Conservation (phyloP, 2,113 vertebrate species). For the Beaufortia kweichowensis region DNA sequence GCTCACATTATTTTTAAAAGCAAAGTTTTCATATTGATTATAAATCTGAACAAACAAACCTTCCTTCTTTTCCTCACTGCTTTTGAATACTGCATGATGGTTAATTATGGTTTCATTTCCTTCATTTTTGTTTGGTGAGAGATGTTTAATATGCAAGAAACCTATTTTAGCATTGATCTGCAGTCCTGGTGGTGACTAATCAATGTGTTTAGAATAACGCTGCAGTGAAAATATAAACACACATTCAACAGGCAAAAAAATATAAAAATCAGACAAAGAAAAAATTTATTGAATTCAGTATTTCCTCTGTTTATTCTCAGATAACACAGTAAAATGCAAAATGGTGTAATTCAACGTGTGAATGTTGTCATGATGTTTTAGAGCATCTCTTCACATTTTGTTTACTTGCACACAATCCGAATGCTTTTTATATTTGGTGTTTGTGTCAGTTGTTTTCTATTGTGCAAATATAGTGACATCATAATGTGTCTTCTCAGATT, state of each 20-base stretch:
- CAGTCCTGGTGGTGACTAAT: constrained; percentile 25
- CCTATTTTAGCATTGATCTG: constrained; percentile 30
- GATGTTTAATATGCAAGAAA: constrained; percentile 18
- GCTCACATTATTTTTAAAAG: background rate
- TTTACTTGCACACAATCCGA: background rate
- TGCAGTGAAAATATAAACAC: background rate
- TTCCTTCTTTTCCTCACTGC: background rate
- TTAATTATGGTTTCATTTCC: constrained; percentile 28
- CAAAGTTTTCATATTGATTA: constrained; percentile 23
- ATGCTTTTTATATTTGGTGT: background rate
- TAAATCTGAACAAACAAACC: constrained; percentile 10
- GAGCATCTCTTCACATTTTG: background rate
- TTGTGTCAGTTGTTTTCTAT: background rate
- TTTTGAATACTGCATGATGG: constrained; percentile 12
- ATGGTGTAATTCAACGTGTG: background rate
- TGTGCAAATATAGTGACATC: background rate
- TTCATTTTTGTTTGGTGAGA: constrained; percentile 22
- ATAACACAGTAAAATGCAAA: background rate
- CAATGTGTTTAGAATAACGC: constrained; percentile 25
- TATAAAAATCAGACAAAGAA: background rate
- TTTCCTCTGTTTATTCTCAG: background rate
- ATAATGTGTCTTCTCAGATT: background rate
- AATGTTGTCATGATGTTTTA: background rate
- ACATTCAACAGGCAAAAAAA: background rate
- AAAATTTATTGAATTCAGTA: background rate